A percentile compares a stretch with the other conserved stretches of the same genome.
phyloP scores from a whole-genome alignment of 2,888 invertebrate genomes.

The Patella depressa region DNA sequence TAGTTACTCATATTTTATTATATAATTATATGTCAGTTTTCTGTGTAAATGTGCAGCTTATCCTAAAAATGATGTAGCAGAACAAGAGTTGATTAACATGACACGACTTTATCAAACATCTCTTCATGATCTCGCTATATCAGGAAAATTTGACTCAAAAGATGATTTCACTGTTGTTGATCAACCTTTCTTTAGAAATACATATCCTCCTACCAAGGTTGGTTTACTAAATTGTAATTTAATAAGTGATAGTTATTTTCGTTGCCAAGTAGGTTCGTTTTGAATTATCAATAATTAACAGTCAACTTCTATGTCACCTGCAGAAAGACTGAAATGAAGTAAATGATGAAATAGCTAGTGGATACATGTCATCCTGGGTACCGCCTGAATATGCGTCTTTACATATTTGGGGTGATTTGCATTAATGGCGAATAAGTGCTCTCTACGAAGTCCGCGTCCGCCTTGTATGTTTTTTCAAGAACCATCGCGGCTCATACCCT shows the following conservation, averaged over 20 bases:
- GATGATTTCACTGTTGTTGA: slow-evolving; percentile 69
- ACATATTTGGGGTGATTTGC: too few relatives aligned
- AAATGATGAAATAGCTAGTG: background rate
- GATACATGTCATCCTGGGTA: background rate
- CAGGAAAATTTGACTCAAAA: slow-evolving; percentile 63
- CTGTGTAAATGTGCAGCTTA: slow-evolving; percentile 54
- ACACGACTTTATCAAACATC: slow-evolving; percentile 49
- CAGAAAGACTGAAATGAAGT: background rate
- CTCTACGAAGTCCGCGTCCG: too few relatives aligned
- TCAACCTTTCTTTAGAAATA: slow-evolving; percentile 64
- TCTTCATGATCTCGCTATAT: slow-evolving; percentile 45
- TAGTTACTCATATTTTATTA: too few relatives aligned
- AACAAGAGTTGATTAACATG: slow-evolving; percentile 37
- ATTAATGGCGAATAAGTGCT: too few relatives aligned
- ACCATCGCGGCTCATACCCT: too few relatives aligned
- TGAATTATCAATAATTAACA: too few relatives aligned
- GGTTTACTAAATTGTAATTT: background rate
- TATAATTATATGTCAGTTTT: slow-evolving; percentile 27
- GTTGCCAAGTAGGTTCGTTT: too few relatives aligned
- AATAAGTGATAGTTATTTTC: too few relatives aligned
- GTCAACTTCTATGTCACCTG: too few relatives aligned
- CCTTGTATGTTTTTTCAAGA: too few relatives aligned
- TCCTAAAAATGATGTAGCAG: slow-evolving; percentile 41
- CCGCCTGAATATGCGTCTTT: background rate
- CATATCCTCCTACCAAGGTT: slow-evolving; percentile 46